These are phyloP conservation scores for Arbacia lixula DNA, from an alignment of 53 echinoderm and acorn worm species.

Conservation along the genomic window DNA sequence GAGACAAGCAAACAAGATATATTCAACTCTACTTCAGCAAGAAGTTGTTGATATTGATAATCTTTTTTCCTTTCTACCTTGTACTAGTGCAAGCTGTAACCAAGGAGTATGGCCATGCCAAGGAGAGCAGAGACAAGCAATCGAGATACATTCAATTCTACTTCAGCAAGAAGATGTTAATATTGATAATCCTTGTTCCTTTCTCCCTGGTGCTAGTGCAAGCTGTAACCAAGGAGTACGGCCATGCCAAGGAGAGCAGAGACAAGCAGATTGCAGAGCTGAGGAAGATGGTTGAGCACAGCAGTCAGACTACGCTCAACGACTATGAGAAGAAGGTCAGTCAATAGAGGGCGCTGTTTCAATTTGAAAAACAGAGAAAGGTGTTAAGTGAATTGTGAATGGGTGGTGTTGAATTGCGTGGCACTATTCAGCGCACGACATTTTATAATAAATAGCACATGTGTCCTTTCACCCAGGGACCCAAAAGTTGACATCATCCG, in stretches of 20 bases:
- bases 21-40: no score
- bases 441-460: background rate
- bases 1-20: no score
- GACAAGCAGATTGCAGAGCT: constrained; percentile 92
- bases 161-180: no score
- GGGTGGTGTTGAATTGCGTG: background rate
- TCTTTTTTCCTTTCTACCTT: no score
- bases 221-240: constrained; percentile 63
- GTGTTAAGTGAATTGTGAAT: no score
- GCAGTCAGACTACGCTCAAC: constrained; percentile 73
- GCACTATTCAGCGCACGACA: background rate
- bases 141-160: no score
- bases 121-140: constrained; percentile 90
- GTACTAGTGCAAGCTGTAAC: constrained; percentile 64
- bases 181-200: no score
- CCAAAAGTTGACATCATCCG: no score
- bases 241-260: constrained; percentile 72
- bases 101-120: constrained; percentile 66
- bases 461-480: background rate
- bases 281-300: constrained; percentile 84
- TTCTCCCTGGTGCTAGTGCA: constrained; percentile 75
- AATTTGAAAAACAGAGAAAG: background rate
- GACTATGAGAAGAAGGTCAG: constrained; percentile 89
- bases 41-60: no score
- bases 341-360: background rate